These are phyloP conservation scores for Proales similis DNA, from an alignment of 1,140 invertebrate species.

Conservation along the genomic window DNA sequence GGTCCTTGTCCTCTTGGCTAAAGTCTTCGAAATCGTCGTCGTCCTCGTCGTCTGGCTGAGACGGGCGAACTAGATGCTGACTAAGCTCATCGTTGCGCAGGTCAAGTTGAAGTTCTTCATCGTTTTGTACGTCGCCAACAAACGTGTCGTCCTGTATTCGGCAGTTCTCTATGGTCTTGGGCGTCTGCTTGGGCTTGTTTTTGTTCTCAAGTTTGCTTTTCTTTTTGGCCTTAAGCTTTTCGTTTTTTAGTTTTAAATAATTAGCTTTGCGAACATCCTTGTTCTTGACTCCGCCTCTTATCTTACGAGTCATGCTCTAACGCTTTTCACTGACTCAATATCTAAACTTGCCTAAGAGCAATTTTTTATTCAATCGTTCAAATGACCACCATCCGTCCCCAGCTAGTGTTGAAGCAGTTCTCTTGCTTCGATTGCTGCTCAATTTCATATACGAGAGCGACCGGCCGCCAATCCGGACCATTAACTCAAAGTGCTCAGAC, in stretches of 20 bases:
- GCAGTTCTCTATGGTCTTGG: slow-evolving; percentile 83
- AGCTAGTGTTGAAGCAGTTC: too few species aligned
- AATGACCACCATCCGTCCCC: too few species aligned
- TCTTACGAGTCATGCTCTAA: too few species aligned
- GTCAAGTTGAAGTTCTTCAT: slow-evolving; percentile 63
- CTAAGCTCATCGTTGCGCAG: slow-evolving; percentile 33
- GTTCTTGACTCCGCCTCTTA: slow-evolving; percentile 29
- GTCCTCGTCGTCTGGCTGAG: slow-evolving; percentile 6
- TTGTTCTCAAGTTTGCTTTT: slow-evolving; percentile 44
- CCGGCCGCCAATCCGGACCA: too few species aligned
- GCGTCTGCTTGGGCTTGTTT: slow-evolving; percentile 62
- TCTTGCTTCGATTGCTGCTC: too few species aligned
- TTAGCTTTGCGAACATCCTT: slow-evolving; percentile 38
- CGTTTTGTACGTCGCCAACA: slow-evolving; percentile 61
- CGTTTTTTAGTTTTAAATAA: slow-evolving; percentile 44
- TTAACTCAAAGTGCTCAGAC: too few species aligned
- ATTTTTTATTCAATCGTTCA: too few species aligned
- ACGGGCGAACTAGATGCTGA: slow-evolving; percentile 31
- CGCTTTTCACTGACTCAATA: too few species aligned
- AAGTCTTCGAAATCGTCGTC: not conserved
- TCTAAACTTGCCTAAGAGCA: too few species aligned
- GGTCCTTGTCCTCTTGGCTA: slow-evolving; percentile 12
- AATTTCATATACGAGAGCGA: too few species aligned
- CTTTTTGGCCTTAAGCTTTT: slow-evolving; percentile 42
- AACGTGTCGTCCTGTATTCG: slow-evolving; percentile 84